phyloP scores from a whole-genome alignment of 2,888 invertebrate genomes.

The Acrobasis suavella region DNA sequence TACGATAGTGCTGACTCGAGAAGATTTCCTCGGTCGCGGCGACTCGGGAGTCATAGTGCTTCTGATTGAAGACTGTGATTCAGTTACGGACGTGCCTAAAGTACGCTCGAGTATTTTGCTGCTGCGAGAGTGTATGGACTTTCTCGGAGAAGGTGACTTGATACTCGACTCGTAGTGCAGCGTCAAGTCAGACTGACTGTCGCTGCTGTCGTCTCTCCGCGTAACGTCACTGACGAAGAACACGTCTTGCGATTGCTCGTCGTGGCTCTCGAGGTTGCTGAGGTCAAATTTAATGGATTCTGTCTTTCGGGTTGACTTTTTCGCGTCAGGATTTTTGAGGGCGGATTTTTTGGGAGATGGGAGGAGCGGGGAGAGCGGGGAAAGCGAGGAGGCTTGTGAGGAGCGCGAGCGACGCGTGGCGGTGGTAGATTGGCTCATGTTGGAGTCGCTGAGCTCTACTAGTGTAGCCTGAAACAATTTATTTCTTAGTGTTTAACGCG shows the following conservation, averaged over 20 bases:
- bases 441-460: slow-evolving; percentile 48
- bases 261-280: slow-evolving; percentile 55
- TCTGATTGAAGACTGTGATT: slow-evolving; percentile 24
- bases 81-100: slow-evolving; percentile 35
- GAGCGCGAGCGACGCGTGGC: not conserved
- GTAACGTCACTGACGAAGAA: slow-evolving; percentile 34
- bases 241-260: slow-evolving; percentile 36
- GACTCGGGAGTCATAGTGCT: slow-evolving; percentile 36
- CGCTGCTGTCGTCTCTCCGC: slow-evolving; percentile 21
- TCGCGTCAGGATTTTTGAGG: slow-evolving; percentile 53
- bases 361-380: slow-evolving; percentile 35
- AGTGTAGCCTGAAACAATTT: slow-evolving; percentile 42
- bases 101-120: slow-evolving; percentile 47
- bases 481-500: not conserved
- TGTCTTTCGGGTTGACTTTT: slow-evolving; percentile 49
- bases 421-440: not conserved
- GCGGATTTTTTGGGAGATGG: slow-evolving; percentile 63
- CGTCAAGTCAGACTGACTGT: slow-evolving; percentile 38
- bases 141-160: slow-evolving; percentile 49
- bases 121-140: slow-evolving; percentile 51
- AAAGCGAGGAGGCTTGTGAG: slow-evolving; percentile 27
- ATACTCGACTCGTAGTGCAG: slow-evolving; percentile 50
- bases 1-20: slow-evolving; percentile 46
- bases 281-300: slow-evolving; percentile 74
- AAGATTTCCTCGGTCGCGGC: slow-evolving; percentile 40